These are phyloP conservation scores for Platichthys flesus DNA, from an alignment of 2,113 vertebrate genomes.

Conservation along the genomic window DNA sequence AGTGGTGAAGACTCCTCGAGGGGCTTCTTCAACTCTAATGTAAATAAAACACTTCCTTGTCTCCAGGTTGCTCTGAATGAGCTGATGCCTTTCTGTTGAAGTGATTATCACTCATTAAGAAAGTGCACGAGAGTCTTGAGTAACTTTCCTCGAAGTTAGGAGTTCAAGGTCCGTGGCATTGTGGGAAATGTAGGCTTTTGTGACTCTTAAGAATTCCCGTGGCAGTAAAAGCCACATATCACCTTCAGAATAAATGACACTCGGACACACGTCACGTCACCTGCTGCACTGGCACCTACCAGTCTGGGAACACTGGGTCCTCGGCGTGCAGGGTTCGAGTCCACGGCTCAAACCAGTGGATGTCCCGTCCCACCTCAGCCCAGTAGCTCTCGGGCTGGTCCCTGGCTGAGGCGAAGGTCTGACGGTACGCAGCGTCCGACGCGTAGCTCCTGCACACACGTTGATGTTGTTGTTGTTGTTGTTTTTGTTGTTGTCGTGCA, in stretches of 20 bases:
- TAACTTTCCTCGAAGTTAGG: not conserved
- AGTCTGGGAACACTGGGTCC: slow-evolving; percentile 81
- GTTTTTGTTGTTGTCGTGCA: not conserved
- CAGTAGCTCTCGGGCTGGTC: slow-evolving; percentile 78
- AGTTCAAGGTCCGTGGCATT: not conserved
- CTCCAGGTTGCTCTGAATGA: no score
- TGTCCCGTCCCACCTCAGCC: slow-evolving; percentile 62
- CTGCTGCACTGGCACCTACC: slow-evolving; percentile 69
- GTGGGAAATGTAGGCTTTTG: not conserved
- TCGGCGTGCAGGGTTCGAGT: slow-evolving; percentile 75
- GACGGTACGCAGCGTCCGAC: slow-evolving; percentile 49
- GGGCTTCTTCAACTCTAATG: no score
- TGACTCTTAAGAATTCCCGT: not conserved
- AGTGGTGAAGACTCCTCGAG: no score
- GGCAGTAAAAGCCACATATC: not conserved
- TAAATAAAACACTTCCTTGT: no score
- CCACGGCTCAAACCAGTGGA: slow-evolving; percentile 83
- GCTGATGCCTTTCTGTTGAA: no score
- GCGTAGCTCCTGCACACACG: slow-evolving; percentile 21
- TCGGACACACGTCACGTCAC: not conserved
- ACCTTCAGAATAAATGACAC: no score
- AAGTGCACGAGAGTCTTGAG: not conserved
- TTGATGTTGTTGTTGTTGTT: not conserved
- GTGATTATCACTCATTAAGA: not conserved
- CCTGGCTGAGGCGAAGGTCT: slow-evolving; percentile 71